phyloP scores from a whole-genome alignment of 2,888 invertebrate genomes.

The Meta bourneti region DNA sequence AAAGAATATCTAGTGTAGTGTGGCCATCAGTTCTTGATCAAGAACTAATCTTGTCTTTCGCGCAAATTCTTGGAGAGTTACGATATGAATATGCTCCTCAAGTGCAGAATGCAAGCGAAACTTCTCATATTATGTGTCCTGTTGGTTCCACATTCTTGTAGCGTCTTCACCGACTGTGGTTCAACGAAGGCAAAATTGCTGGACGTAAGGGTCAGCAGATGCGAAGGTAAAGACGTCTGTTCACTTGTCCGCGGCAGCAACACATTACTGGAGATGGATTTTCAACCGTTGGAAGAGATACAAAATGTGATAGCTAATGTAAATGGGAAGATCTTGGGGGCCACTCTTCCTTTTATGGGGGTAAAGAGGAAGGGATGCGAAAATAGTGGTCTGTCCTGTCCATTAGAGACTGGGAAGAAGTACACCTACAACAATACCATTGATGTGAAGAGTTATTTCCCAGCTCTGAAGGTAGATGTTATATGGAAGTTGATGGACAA shows the following conservation, averaged over 20 bases:
- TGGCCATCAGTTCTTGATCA: too few relatives aligned
- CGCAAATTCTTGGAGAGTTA: too few relatives aligned
- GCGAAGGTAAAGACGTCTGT: constrained; percentile 6
- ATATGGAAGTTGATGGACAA: constrained; percentile 7
- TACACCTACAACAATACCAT: constrained; percentile 1
- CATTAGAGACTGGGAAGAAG: not conserved
- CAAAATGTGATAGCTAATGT: not conserved
- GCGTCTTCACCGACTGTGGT: not conserved
- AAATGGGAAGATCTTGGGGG: not conserved
- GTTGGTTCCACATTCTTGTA: not conserved
- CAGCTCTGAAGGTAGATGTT: not conserved
- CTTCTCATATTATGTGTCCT: not conserved
- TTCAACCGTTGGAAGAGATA: not conserved
- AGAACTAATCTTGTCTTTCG: too few relatives aligned
- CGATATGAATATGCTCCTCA: too few relatives aligned
- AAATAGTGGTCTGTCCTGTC: not conserved
- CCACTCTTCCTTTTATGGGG: not conserved
- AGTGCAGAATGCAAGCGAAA: too few relatives aligned
- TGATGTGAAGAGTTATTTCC: not conserved
- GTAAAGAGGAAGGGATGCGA: not conserved
- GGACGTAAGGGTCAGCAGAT: not conserved
- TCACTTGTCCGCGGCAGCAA: not conserved
- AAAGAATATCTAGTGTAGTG: too few relatives aligned
- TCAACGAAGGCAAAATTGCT: not conserved
- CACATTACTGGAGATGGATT: not conserved